Conservation (phyloP, 2,797 vertebrate species). For the Ceryle rudis region DNA sequence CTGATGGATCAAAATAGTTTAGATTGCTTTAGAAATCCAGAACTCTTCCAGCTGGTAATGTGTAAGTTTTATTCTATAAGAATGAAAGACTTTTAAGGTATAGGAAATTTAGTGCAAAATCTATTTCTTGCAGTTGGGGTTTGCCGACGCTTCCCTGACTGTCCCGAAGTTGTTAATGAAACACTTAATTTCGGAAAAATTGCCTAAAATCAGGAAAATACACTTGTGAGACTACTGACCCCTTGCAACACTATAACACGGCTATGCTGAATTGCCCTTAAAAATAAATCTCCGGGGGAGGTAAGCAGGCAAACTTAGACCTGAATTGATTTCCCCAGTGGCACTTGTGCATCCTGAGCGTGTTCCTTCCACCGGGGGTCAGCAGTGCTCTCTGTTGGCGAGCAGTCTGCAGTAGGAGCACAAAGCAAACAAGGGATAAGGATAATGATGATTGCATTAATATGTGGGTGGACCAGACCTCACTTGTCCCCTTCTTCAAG, state of each 20-base stretch:
- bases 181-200: neutral
- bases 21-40: neutral
- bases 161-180: neutral
- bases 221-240: neutral
- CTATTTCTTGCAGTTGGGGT: neutral
- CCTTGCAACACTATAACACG: neutral
- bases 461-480: conserved; percentile 34
- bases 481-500: conserved; percentile 56
- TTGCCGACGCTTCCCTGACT: neutral
- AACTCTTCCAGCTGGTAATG: neutral
- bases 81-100: neutral
- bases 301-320: neutral
- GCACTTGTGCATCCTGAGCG: fast-evolving
- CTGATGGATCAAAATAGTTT: neutral
- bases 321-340: neutral
- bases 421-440: conserved; percentile 17
- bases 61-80: neutral
- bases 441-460: conserved; percentile 26
- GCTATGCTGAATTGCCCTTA: neutral
- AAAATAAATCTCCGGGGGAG: neutral
- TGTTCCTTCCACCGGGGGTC: conserved; percentile 69
- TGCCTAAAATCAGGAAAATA: neutral
- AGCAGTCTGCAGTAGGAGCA: neutral
- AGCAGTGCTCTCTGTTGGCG: conserved; percentile 26
- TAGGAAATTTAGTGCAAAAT: neutral